phyloP scores from a whole-genome alignment of 1,140 invertebrate species.

The Matsumurasca onukii region DNA sequence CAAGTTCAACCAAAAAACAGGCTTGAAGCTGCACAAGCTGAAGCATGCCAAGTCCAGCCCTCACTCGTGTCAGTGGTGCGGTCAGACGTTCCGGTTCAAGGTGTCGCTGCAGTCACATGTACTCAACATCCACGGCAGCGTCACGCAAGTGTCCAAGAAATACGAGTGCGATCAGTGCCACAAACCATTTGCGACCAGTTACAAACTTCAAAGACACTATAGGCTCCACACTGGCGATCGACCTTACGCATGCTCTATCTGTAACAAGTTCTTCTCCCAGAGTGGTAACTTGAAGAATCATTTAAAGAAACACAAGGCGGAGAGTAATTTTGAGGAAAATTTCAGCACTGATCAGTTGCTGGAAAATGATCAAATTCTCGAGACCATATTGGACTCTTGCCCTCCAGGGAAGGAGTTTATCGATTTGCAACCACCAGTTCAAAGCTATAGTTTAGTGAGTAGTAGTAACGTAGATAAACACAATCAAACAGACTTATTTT shows the following conservation, averaged over 20 bases:
- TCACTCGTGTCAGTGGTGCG: conserved; percentile 53
- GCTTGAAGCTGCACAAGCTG: conserved; percentile 49
- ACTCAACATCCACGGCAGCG: conserved; percentile 32
- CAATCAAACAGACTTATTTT: conserved; percentile 9
- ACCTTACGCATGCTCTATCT: conserved; percentile 51
- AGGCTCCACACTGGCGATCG: conserved; percentile 45
- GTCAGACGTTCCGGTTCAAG: conserved; percentile 51
- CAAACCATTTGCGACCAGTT: conserved; percentile 29
- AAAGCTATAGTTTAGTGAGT: background rate
- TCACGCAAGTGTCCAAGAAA: conserved; percentile 14
- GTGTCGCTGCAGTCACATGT: conserved; percentile 36
- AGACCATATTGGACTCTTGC: conserved; percentile 20
- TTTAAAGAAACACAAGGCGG: conserved; percentile 29
- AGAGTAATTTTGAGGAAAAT: background rate
- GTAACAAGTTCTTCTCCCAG: conserved; percentile 47
- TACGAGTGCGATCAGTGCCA: conserved; percentile 53
- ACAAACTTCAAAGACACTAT: conserved; percentile 35
- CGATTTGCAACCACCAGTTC: background rate
- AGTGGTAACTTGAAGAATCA: conserved; percentile 33
- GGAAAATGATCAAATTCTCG: conserved; percentile 13
- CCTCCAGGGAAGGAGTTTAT: conserved; percentile 18
- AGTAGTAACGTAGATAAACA: conserved; percentile 14
- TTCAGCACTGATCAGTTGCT: conserved; percentile 4
- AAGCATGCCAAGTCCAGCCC: conserved; percentile 59
- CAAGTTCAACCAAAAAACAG: conserved; percentile 28